phyloP scores from a whole-genome alignment of 2,113 vertebrate genomes.

The Ceyx melanurus region DNA sequence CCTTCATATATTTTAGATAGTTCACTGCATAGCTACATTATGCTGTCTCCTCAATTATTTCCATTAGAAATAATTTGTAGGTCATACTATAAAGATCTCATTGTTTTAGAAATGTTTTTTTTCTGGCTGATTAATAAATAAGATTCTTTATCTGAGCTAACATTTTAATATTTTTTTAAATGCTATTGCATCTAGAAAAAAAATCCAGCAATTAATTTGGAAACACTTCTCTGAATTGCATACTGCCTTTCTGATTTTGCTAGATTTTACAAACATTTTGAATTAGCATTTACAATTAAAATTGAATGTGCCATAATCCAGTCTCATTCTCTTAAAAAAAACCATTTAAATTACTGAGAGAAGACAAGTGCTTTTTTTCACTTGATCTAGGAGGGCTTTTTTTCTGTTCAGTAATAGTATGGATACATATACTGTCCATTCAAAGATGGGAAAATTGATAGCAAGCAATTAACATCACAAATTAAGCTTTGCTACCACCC shows the following conservation, averaged over 20 bases:
- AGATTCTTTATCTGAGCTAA: background rate
- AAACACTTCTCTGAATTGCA: background rate
- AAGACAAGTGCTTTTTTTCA: background rate
- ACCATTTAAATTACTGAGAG: background rate
- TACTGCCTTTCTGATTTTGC: background rate
- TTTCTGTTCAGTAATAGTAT: background rate
- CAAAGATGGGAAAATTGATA: constrained; percentile 10
- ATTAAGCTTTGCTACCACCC: constrained; percentile 28
- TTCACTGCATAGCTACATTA: background rate
- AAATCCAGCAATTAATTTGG: background rate
- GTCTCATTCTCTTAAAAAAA: background rate
- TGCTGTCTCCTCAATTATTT: background rate
- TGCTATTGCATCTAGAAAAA: background rate
- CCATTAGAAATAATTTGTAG: background rate
- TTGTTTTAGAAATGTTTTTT: background rate
- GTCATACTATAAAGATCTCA: background rate
- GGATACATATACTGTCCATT: background rate
- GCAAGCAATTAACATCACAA: constrained; percentile 33
- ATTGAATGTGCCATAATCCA: background rate
- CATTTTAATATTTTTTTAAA: background rate
- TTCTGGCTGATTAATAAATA: background rate
- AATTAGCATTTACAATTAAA: background rate
- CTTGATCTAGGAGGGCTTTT: background rate
- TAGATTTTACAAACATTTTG: background rate
- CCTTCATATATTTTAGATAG: background rate